These are phyloP conservation scores for Spheniscus humboldti DNA, from an alignment of 2,797 vertebrate genomes.

Conservation along the genomic window DNA sequence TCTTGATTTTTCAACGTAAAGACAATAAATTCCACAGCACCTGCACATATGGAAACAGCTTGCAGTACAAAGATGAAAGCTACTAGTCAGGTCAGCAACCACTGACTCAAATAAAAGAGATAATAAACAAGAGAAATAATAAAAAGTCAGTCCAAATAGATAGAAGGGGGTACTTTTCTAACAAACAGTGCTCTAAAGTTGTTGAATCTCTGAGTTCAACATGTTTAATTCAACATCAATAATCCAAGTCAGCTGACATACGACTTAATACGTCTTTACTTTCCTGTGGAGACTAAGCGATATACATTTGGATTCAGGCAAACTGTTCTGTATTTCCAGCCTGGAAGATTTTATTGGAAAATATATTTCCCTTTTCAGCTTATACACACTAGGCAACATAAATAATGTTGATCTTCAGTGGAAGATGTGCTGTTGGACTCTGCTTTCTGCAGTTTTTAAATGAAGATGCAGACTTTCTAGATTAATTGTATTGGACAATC, in stretches of 20 bases:
- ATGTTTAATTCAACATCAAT: constrained; percentile 7
- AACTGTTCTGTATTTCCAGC: constrained; percentile 25
- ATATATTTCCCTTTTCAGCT: constrained; percentile 5
- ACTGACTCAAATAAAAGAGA: constrained; percentile 42
- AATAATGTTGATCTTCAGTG: not conserved
- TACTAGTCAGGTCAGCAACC: constrained; percentile 23
- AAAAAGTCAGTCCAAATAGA: constrained; percentile 37
- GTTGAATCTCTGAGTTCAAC: not conserved
- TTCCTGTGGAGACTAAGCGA: constrained; percentile 10
- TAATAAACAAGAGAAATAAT: constrained; percentile 28
- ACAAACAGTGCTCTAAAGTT: constrained; percentile 22
- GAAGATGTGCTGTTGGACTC: not conserved
- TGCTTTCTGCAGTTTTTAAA: not conserved
- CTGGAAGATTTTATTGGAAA: constrained; percentile 25
- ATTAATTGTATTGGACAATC: not conserved
- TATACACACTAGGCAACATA: not conserved
- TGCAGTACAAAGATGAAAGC: constrained; percentile 22
- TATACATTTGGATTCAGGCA: constrained; percentile 31
- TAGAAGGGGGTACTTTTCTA: not conserved
- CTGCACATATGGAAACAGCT: constrained; percentile 33
- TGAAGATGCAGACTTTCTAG: not conserved
- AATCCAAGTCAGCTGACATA: constrained; percentile 4
- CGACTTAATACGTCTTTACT: constrained; percentile 6
- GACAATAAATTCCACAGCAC: constrained; percentile 52
- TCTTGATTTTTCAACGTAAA: constrained; percentile 9